A percentile compares a stretch with the other conserved stretches of the same genome.
Conservation (phyloP, 1,140 invertebrate species). For the Drosophila ironensis region DNA sequence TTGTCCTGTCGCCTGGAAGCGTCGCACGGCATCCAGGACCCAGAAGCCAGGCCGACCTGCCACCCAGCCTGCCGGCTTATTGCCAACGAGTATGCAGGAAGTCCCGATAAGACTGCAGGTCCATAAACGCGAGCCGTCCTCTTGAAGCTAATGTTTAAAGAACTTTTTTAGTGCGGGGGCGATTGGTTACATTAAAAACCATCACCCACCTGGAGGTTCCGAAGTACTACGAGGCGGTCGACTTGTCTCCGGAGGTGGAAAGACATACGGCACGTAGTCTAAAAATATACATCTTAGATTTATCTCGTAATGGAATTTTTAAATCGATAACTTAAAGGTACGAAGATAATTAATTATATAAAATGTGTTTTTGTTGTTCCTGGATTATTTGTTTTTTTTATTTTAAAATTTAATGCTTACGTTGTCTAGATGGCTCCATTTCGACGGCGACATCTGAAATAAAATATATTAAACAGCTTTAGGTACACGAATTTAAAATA, state of each 20-base stretch:
- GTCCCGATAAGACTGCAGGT: slow-evolving; percentile 31
- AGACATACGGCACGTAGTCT: neutral
- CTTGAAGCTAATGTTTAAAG: neutral
- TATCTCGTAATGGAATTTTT: no score
- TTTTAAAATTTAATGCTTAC: no score
- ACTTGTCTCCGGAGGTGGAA: neutral
- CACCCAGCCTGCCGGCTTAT: slow-evolving; percentile 28
- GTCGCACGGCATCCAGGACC: neutral
- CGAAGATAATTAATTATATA: no score
- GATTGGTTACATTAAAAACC: neutral
- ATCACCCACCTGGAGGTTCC: neutral
- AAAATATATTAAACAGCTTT: neutral
- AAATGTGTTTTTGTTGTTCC: no score
- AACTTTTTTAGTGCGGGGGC: neutral
- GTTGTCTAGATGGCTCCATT: neutral
- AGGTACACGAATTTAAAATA: no score
- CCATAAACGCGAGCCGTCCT: slow-evolving; percentile 27
- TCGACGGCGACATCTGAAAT: slow-evolving; percentile 1
- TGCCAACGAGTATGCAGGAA: slow-evolving; percentile 34
- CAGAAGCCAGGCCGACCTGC: neutral
- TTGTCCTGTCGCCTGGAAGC: slow-evolving; percentile 25
- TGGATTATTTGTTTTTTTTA: no score
- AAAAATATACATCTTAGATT: neutral
- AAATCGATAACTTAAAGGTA: no score
- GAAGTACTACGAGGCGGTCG: neutral